Conservation (phyloP, 2,113 vertebrate species). For the Corythaixoides concolor region DNA sequence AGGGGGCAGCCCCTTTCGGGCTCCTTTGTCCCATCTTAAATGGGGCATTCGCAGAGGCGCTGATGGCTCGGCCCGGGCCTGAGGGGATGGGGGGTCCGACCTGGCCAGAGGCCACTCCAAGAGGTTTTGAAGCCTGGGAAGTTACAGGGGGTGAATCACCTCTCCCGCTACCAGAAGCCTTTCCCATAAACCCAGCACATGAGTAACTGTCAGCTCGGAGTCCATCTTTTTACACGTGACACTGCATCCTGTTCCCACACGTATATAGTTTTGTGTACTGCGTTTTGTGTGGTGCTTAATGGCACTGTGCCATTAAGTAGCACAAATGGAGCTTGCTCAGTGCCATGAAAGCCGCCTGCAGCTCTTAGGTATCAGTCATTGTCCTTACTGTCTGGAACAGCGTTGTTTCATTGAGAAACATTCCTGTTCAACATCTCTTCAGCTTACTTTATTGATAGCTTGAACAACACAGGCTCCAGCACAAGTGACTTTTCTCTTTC, state of each 20-base stretch:
- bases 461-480: neutral
- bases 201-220: neutral
- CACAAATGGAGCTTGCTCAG: no score
- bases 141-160: no score
- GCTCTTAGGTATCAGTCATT: neutral
- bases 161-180: no score
- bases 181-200: no score
- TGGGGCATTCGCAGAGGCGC: no score
- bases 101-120: no score
- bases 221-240: neutral
- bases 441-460: neutral
- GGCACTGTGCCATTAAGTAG: no score
- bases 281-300: neutral
- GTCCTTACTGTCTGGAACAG: neutral
- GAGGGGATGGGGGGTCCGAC: no score
- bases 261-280: rapidly evolving
- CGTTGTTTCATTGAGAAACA: neutral
- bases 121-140: no score
- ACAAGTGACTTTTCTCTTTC: neutral
- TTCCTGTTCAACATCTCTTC: neutral
- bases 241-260: neutral
- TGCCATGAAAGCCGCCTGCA: neutral
- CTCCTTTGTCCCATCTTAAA: no score
- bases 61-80: no score
- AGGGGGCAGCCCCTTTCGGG: no score